phyloP scores from a whole-genome alignment of 1,140 invertebrate genomes.

The Caenorhabditis latens region DNA sequence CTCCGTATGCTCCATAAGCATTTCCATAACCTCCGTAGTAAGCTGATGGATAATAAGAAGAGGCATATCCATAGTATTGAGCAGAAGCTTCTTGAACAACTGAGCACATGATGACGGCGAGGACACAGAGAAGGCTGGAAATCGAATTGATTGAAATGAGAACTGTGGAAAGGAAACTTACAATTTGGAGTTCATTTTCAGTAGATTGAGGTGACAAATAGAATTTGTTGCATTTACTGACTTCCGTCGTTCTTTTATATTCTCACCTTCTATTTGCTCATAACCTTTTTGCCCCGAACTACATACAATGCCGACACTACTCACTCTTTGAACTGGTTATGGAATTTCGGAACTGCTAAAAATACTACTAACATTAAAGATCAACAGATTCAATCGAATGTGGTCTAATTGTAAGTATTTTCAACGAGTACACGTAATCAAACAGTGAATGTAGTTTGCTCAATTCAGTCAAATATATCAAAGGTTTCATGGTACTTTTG shows the following conservation, averaged over 20 bases:
- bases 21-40: conserved; percentile 37
- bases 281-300: neutral
- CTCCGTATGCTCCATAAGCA: conserved; percentile 38
- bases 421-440: too few relatives aligned
- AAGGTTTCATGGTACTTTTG: neutral
- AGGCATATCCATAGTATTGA: conserved; percentile 51
- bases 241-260: neutral
- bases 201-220: neutral
- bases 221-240: neutral
- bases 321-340: neutral
- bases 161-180: neutral
- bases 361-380: too few relatives aligned
- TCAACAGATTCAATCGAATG: too few relatives aligned
- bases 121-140: conserved; percentile 43
- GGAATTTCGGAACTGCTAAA: too few relatives aligned
- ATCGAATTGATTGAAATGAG: neutral
- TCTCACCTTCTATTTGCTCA: neutral
- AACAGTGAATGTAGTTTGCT: too few relatives aligned
- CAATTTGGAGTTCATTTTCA: neutral
- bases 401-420: too few relatives aligned
- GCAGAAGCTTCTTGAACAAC: conserved; percentile 46
- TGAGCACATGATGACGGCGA: conserved; percentile 32
- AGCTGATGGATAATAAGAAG: conserved; percentile 27
- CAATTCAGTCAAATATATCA: neutral
- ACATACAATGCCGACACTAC: neutral